Percentiles rank a stretch among this genome's conserved stretches.
phyloP scores from a whole-genome alignment of 64 coral and sea anemone species.

The Hydrozoanthus tunicans region DNA sequence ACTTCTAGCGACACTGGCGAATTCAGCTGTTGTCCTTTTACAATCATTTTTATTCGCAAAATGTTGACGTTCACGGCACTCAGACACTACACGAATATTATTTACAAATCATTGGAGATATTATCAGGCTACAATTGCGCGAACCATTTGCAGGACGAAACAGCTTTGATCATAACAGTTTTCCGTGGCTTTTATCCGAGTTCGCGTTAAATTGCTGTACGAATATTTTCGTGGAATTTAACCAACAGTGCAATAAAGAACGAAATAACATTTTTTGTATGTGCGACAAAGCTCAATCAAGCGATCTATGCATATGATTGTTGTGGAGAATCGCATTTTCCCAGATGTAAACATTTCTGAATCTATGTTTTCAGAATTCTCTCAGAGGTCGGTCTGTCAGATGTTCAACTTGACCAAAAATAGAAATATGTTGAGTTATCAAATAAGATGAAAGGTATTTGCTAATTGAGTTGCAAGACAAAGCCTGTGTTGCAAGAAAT shows the following conservation, averaged over 20 bases:
- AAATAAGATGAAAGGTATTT: slow-evolving; percentile 11
- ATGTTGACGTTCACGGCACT: neutral
- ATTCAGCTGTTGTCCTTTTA: neutral
- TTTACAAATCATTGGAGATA: slow-evolving; percentile 26
- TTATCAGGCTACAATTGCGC: neutral
- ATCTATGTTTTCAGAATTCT: neutral
- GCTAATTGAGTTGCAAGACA: neutral
- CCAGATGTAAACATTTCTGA: slow-evolving; percentile 10
- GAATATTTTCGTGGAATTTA: slow-evolving; percentile 25
- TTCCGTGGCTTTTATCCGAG: neutral
- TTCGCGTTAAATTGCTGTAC: neutral
- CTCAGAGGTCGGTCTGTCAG: slow-evolving; percentile 7
- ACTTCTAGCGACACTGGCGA: neutral
- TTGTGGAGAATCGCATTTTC: slow-evolving; percentile 24
- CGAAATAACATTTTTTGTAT: neutral
- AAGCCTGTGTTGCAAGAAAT: neutral
- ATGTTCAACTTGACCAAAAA: slow-evolving; percentile 16
- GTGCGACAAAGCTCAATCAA: neutral
- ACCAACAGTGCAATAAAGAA: too few relatives aligned
- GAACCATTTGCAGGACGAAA: neutral
- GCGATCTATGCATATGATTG: slow-evolving; percentile 22
- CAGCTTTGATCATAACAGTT: neutral
- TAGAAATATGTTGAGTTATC: neutral
- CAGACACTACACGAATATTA: slow-evolving; percentile 6
- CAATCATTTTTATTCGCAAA: neutral